Evolutionary conservation across 2,888 invertebrate genomes (phyloP).

Genomic region (Epirrhoe tristata): DNA sequence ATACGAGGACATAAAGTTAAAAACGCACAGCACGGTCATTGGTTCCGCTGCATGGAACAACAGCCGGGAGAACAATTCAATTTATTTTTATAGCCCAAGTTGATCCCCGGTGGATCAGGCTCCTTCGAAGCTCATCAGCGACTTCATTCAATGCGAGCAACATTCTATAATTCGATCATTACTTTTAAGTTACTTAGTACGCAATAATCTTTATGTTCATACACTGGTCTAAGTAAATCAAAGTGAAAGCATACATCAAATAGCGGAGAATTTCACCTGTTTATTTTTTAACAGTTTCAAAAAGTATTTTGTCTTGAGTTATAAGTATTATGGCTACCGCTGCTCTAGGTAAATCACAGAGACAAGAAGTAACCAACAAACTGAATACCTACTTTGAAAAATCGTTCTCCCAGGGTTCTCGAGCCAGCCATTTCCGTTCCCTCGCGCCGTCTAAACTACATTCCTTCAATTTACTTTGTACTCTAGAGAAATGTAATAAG

Average conservation of each 20-base stretch:
- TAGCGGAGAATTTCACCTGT: background rate
- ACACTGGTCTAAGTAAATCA: background rate
- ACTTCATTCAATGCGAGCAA: conserved; percentile 50
- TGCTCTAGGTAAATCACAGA: conserved; percentile 66
- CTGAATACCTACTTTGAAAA: conserved; percentile 73
- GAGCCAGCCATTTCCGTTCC: conserved; percentile 63
- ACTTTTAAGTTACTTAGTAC: background rate
- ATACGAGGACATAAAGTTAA: conserved; percentile 65
- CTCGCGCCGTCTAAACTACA: conserved; percentile 62
- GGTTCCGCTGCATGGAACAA: conserved; percentile 65
- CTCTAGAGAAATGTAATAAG: conserved; percentile 57
- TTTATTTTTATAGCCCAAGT: conserved; percentile 80
- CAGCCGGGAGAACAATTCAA: conserved; percentile 79
- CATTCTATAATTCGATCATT: background rate
- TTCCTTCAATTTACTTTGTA: conserved; percentile 67
- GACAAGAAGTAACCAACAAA: conserved; percentile 66
- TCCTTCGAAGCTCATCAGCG: conserved; percentile 64
- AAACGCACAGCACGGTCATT: conserved; percentile 63
- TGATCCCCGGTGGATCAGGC: conserved; percentile 75
- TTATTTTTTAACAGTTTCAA: conserved; percentile 29
- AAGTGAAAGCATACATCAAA: background rate
- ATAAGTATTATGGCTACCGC: conserved; percentile 43
- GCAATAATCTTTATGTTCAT: too few species aligned
- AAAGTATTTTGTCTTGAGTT: conserved; percentile 48
- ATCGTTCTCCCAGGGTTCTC: conserved; percentile 71